Evolutionary conservation across 1,140 invertebrate genomes (phyloP), one percentile per base, ranked within the genome.

Genomic region (Antheraea mylitta): DNA sequence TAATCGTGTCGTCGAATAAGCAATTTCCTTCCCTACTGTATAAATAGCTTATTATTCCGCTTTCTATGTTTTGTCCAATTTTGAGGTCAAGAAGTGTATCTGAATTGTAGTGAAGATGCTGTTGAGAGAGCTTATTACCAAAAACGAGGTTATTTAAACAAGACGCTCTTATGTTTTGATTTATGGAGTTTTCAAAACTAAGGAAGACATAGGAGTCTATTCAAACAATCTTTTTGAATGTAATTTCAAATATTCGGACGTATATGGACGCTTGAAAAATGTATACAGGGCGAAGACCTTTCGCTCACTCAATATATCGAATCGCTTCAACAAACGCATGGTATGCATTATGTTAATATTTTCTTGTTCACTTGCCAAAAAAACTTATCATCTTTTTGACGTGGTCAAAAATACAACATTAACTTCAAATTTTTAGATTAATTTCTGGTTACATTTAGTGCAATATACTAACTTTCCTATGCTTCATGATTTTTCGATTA

Each of bases 361-460:
- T 74, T 74, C 69, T 74, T 70, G 72, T 74, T 68, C 67, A 19
- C 36, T 68, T 74, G 72, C 72, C 72, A 74, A 67, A 67, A 74
- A 42, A 30, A 18, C 67, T 64, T 65, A 45, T 66, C 65, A 38
- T 58, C 18, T 58, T 64, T 58, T 68, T 58, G 53, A 73, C 60
- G 66, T 53, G 5, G 45, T 61, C 19, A 30, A 36, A 61, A 22
- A 61, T 22, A 22, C 30, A 61, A 61, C 30, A 16, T 61, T 61
- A 36, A 61, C 60, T 61, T 16, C 45, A 53, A 53, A 53, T 53
- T 1, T 53, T 6, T 42, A 42, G 7, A 42, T 42, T 42, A 42
- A 42, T 42, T 42, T 42, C 8, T 42, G 7, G 38, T 42, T 42
- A 11, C 11, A 3, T 60, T n/a, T 22, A 18, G 58, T n/a, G 58